Base-by-base conservation (phyloP, 2,888 invertebrate genomes). In the Xestia xanthographa region DNA sequence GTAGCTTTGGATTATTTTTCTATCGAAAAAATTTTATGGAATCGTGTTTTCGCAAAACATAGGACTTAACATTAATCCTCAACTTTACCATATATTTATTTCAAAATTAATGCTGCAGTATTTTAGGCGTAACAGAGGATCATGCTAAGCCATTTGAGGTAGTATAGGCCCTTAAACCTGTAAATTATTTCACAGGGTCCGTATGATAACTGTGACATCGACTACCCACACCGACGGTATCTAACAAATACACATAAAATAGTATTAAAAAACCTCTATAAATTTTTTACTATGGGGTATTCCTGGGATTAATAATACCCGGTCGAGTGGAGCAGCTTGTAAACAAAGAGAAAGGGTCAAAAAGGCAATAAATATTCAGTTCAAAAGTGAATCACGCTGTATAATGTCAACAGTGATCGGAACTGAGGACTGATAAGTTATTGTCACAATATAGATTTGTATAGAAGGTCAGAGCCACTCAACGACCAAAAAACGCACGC, bases 341-440 rank as follows among this genome's bases (percentile, higher is more conserved):
- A 81, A 86, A 85, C 62, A 76, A 82, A 72, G 63, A 71, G 73
- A 73, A 72, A 85, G 73, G 79, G 85, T 86, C 78, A 77, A 78
- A 77, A 90, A 83, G 82, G 80, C 79, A 87, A 86, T 83, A 86
- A 83, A 80, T 77, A 82, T 85, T 85, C 81, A 84, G 83, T 87
- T 90, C 88, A 80, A 88, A 84, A 84, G 85, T 84, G 88, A 90
- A 90, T 89, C 85, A 87, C 81, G 80, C 80, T 87, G 73, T 69
- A 75, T 83, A 87, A 89, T 88, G 87, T 90, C 91, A 92, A 91
- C 91, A 92, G 85, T 91, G 91, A 92, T 92, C 90, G 87, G 89
- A 91, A 91, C 89, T 91, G 89, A 85, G 88, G 91, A 91, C 89
- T 91, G 93, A 93, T 94, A 93, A 92, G 86, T 87, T 83, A 87